Percentiles rank a stretch among this genome's conserved stretches.
phyloP scores from a whole-genome alignment of 2,888 invertebrate genomes.

The Trissolcus brochymenae region DNA sequence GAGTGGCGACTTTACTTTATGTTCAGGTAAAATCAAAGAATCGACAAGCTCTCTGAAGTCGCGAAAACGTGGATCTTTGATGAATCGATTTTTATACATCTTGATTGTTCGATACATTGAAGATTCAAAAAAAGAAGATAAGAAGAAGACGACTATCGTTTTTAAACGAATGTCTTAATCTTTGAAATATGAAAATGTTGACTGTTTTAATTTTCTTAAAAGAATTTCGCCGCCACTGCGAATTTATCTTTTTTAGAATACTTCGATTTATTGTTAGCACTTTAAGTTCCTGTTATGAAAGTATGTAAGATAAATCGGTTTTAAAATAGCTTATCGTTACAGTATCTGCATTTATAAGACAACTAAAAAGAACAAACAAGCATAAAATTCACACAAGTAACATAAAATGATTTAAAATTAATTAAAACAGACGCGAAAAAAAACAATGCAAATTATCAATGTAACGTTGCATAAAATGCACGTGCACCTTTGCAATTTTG shows the following conservation, averaged over 20 bases:
- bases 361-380: conserved; percentile 18
- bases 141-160: neutral
- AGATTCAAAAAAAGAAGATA: conserved; percentile 10
- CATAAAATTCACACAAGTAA: neutral
- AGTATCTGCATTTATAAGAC: conserved; percentile 49
- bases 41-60: too few species aligned
- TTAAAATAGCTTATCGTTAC: conserved; percentile 56
- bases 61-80: conserved; percentile 1
- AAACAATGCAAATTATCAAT: conserved; percentile 1
- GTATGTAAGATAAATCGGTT: conserved; percentile 74
- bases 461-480: conserved; percentile 33
- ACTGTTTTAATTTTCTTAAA: neutral
- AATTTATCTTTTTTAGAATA: conserved; percentile 5
- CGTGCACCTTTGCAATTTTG: conserved; percentile 14
- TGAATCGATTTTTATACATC: conserved; percentile 25
- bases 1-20: conserved; percentile 20
- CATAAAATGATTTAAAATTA: conserved; percentile 4
- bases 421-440: conserved; percentile 9
- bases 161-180: neutral
- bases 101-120: conserved; percentile 19
- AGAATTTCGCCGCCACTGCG: conserved; percentile 65
- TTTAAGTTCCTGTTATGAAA: conserved; percentile 68
- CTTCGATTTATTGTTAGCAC: conserved; percentile 55
- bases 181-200: neutral
- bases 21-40: neutral